phyloP scores from a whole-genome alignment of 2,113 vertebrate species.

The Hyaena hyaena region DNA sequence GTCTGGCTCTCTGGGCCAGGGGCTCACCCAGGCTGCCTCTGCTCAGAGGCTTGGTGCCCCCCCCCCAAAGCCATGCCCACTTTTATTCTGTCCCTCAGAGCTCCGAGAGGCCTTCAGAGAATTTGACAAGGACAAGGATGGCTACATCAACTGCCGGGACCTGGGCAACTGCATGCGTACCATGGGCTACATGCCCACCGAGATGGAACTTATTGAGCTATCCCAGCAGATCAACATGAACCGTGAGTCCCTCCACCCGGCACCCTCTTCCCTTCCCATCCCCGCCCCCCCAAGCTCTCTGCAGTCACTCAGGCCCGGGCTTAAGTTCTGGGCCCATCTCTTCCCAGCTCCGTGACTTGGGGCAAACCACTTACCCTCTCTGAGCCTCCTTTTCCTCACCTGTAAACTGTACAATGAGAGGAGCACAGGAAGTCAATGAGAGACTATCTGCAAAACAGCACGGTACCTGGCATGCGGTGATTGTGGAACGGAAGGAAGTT shows the following conservation, averaged over 20 bases:
- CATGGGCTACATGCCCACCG: constrained; percentile 99
- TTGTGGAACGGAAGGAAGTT: neutral
- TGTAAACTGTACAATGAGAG: neutral
- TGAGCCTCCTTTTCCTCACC: neutral
- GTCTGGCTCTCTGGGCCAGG: neutral
- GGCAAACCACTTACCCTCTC: neutral
- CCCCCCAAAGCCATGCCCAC: neutral
- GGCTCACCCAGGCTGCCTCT: neutral
- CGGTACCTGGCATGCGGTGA: neutral
- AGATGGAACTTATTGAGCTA: constrained; percentile 99
- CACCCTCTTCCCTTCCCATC: neutral
- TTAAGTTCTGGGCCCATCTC: neutral
- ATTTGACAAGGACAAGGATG: constrained; percentile 98
- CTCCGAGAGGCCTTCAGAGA: constrained; percentile 96
- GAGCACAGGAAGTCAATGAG: neutral
- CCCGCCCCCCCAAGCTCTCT: neutral
- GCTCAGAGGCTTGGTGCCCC: neutral
- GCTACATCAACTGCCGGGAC: constrained; percentile 98
- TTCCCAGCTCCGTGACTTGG: neutral
- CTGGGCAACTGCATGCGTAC: constrained; percentile 99
- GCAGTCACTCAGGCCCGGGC: neutral
- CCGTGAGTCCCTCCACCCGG: constrained; percentile 85
- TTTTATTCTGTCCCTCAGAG: constrained; percentile 85
- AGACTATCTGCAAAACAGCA: neutral
- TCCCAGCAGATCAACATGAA: constrained; percentile 99